Conservation (phyloP, 2,888 invertebrate genomes). For the Acleris emargana region DNA sequence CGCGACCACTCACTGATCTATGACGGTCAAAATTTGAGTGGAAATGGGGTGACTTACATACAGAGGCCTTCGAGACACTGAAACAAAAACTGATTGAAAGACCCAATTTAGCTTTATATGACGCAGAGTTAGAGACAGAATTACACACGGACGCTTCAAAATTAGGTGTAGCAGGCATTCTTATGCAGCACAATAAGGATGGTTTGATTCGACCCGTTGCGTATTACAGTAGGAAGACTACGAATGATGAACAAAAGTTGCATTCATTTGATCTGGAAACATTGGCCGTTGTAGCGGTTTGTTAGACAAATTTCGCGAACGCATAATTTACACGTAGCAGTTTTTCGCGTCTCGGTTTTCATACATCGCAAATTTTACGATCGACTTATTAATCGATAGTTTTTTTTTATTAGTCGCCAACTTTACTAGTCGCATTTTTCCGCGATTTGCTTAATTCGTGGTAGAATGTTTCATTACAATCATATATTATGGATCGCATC, state of each 20-base stretch:
- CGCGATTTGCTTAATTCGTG: no score
- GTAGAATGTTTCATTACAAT: no score
- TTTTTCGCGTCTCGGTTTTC: no score
- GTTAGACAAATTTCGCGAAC: no score
- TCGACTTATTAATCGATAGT: no score
- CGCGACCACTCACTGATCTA: conserved; percentile 26
- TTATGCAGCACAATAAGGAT: conserved; percentile 43
- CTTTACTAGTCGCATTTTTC: no score
- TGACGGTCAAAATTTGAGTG: conserved; percentile 19
- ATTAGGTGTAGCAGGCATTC: conserved; percentile 48
- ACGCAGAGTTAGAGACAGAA: conserved; percentile 43
- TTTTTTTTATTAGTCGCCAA: no score
- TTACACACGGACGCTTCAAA: conserved; percentile 54
- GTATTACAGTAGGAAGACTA: conserved; percentile 49
- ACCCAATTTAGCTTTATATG: conserved; percentile 24
- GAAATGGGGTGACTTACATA: conserved; percentile 21
- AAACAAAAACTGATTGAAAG: conserved; percentile 39
- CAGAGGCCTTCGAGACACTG: conserved; percentile 38
- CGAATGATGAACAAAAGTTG: conserved; percentile 48
- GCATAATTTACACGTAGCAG: no score
- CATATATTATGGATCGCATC: no score
- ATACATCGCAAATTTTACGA: no score
- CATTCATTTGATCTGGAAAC: conserved; percentile 49
- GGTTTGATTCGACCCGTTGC: conserved; percentile 42
- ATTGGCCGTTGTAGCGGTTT: neutral